phyloP scores from a whole-genome alignment of 2,797 vertebrate genomes.

The Acrossocheilus wenchowensis region DNA sequence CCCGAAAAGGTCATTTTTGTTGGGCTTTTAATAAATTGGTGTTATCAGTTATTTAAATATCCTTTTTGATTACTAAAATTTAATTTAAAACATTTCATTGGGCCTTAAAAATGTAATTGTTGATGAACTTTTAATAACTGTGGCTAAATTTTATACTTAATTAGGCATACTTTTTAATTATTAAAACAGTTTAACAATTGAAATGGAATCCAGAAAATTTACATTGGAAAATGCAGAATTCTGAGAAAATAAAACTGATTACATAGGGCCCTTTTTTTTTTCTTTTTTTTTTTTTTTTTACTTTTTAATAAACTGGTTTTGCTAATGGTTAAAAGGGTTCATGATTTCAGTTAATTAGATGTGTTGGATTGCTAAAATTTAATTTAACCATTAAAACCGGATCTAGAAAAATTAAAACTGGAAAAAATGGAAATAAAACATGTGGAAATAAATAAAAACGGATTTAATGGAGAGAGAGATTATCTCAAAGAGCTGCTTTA shows the following conservation, averaged over 20 bases:
- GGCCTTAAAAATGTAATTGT: too few species aligned
- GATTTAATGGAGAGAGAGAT: neutral
- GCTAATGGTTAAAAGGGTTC: neutral
- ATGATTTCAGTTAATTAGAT: neutral
- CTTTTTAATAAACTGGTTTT: neutral
- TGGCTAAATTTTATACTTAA: neutral
- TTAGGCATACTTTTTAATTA: neutral
- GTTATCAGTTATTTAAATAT: neutral
- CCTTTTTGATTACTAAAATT: neutral
- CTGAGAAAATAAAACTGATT: too few species aligned
- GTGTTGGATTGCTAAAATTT: neutral
- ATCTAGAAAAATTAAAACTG: neutral
- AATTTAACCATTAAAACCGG: neutral
- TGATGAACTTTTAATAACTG: too few species aligned
- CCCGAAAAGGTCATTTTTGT: too few species aligned
- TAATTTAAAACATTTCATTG: too few species aligned
- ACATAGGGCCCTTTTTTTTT: too few species aligned
- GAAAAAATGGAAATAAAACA: neutral
- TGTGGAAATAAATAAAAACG: rapidly evolving
- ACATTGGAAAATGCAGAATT: too few species aligned
- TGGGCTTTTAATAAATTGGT: too few species aligned
- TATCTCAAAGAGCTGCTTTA: neutral
- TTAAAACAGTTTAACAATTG: too few species aligned
- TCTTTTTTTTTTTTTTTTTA: too few species aligned
- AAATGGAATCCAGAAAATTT: too few species aligned